Base-by-base conservation (phyloP, 2,113 vertebrate species). In the Stigmatopora nigra region DNA sequence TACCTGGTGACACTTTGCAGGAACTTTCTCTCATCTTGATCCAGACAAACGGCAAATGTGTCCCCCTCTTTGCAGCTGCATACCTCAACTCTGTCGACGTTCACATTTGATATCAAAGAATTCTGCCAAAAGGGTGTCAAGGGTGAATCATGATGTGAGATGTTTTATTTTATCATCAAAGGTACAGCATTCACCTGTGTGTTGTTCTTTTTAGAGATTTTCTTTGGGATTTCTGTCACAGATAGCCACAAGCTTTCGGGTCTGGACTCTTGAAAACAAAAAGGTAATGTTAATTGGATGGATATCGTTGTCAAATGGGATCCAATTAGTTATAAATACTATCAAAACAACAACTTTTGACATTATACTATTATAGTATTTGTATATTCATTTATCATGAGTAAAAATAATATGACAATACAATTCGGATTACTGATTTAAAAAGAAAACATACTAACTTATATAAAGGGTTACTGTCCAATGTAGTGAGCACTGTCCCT, bases 11-110 rank as follows among this genome's bases (percentile, higher is more conserved):
- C 93, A 0, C 94, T 94, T 77, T 97, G 96, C 60, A 97, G 86
- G 83, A 99, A 95, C 80, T 95, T 98, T 79, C 92, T 93, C 77
- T 98, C 92, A 4, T 99, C 96, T 86, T 98, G 95, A 83, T 99
- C 96, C 76, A 99, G 87, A 83, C 96, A 99, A 67, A 99, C 93
- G 0, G 92, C 92, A 0, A 99, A 99, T 0, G 93, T 93, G 3
- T 90, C 91, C 72, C 87, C 88, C 0, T 66, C 76, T 5, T 87
- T 79, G 6, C 31, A 59, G 0, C 90, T 87, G 0, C 85, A 84
- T 65, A 98, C 92, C 82, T 94, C 92, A 17, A 91, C 91, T 74
- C 92, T 92, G 88, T 98, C 92, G 77, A 95, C 94, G 72, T 94
- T 97, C 67, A 92, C 88, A 78, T 93, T 91, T 3, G 92, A 94